Evolutionary conservation across 2,888 invertebrate species (phyloP).

Genomic region (Dione vanillae): DNA sequence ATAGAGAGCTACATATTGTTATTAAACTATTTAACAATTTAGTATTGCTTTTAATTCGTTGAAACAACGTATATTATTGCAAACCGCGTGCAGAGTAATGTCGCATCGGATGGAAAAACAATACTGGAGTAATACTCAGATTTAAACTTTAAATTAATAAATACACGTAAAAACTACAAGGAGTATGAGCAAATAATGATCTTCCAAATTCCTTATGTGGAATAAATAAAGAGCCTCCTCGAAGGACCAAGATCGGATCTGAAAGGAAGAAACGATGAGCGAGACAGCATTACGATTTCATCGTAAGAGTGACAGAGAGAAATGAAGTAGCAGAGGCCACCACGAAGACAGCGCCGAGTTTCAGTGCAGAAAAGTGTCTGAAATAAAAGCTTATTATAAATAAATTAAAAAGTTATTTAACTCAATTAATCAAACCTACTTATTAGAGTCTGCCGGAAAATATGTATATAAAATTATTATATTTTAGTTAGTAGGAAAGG

Average conservation of each 20-base stretch:
- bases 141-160: conserved; percentile 38
- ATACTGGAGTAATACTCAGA: conserved; percentile 53
- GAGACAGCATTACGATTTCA: conserved; percentile 67
- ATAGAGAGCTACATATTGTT: conserved; percentile 44
- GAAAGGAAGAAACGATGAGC: conserved; percentile 56
- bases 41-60: conserved; percentile 81
- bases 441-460: too few relatives aligned
- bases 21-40: conserved; percentile 47
- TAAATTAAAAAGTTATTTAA: too few relatives aligned
- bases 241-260: conserved; percentile 37
- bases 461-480: too few relatives aligned
- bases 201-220: conserved; percentile 37
- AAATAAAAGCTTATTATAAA: conserved; percentile 42
- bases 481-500: too few relatives aligned
- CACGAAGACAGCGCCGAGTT: conserved; percentile 57
- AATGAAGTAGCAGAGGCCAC: conserved; percentile 61
- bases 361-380: conserved; percentile 61
- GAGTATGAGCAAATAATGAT: conserved; percentile 50
- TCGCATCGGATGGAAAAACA: conserved; percentile 72
- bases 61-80: conserved; percentile 61
- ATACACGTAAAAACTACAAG: conserved; percentile 39
- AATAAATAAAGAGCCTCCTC: conserved; percentile 38
- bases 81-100: conserved; percentile 61
- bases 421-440: too few relatives aligned
- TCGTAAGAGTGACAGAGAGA: conserved; percentile 75